phyloP scores from a whole-genome alignment of 1,140 invertebrate genomes.

The Penaeus japonicus region DNA sequence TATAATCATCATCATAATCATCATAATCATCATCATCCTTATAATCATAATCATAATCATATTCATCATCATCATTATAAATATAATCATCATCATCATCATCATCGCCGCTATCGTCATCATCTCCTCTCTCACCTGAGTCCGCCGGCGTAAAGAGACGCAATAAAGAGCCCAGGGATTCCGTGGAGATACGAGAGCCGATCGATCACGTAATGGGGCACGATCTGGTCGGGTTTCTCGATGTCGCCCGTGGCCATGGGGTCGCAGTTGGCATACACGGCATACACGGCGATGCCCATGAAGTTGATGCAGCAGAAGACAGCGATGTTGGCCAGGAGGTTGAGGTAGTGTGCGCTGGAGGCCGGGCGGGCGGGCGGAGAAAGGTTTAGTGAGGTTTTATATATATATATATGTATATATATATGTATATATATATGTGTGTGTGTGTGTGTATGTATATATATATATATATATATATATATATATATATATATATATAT shows the following conservation, averaged over 20 bases:
- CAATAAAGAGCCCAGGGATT: slow-evolving; percentile 62
- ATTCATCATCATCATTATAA: no score
- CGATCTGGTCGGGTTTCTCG: slow-evolving; percentile 60
- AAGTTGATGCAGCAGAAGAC: slow-evolving; percentile 51
- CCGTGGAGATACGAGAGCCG: slow-evolving; percentile 60
- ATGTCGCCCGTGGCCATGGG: slow-evolving; percentile 60
- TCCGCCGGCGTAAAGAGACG: slow-evolving; percentile 62
- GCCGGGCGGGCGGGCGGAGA: not conserved
- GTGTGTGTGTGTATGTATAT: no score
- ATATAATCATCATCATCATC: no score
- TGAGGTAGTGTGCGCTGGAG: slow-evolving; percentile 28
- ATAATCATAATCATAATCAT: no score
- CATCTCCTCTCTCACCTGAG: slow-evolving; percentile 46
- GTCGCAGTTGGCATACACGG: slow-evolving; percentile 61
- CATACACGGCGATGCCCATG: slow-evolving; percentile 59
- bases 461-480: no score
- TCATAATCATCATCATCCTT: no score
- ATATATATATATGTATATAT: no score
- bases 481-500: no score
- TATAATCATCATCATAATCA: no score
- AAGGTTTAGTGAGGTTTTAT: not conserved
- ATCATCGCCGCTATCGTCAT: no score
- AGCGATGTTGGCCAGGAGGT: slow-evolving; percentile 51
- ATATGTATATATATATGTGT: no score
- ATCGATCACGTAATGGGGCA: slow-evolving; percentile 62